These are phyloP conservation scores for Danio choprae DNA, from an alignment of 2,797 vertebrate genomes.

Conservation along the genomic window DNA sequence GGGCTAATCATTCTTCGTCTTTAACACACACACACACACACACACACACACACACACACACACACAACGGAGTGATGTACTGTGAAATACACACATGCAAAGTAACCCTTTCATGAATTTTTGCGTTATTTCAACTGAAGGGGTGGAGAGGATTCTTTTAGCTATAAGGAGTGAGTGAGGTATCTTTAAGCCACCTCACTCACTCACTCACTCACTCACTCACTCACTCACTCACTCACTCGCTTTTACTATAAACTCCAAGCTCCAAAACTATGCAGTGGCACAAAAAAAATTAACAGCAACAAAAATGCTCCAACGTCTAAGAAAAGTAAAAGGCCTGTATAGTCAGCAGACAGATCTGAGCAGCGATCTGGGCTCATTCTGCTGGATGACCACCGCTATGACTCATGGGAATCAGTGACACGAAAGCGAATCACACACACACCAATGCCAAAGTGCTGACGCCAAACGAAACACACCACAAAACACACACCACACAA, in stretches of 20 bases:
- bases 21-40: too few relatives aligned
- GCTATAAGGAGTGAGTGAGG: too few relatives aligned
- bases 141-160: too few relatives aligned
- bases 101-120: too few relatives aligned
- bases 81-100: too few relatives aligned
- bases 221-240: neutral
- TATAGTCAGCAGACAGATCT: constrained; percentile 12
- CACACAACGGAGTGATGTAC: too few relatives aligned
- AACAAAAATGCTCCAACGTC: constrained; percentile 2
- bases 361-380: constrained; percentile 7
- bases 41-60: neutral
- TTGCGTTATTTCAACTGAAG: too few relatives aligned
- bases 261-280: too few relatives aligned
- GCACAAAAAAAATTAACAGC: neutral
- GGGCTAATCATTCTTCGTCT: too few relatives aligned
- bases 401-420: constrained; percentile 21
- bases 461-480: neutral
- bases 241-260: too few relatives aligned
- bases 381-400: constrained; percentile 3
- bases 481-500: constrained; percentile 36
- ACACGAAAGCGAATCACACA: constrained; percentile 30
- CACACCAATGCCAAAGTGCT: constrained; percentile 26
- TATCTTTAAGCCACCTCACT: too few relatives aligned
- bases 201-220: neutral
- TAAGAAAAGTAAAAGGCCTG: constrained; percentile 11